Percentiles rank a stretch among this genome's conserved stretches.
phyloP scores from a whole-genome alignment of 2,113 vertebrate species.

The Elachura formosa region DNA sequence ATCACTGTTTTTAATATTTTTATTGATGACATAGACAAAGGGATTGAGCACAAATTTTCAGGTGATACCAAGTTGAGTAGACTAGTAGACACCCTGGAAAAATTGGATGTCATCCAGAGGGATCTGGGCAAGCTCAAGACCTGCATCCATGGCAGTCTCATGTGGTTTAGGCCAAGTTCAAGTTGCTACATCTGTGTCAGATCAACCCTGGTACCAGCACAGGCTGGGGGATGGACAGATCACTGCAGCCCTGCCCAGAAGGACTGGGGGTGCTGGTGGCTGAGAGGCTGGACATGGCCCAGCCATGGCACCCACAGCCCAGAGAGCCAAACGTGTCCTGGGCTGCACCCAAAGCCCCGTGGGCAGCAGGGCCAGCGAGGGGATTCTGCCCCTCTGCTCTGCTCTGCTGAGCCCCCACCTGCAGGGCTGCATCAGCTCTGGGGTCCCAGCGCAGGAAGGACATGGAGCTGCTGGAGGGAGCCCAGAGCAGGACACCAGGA shows the following conservation, averaged over 20 bases:
- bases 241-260: neutral
- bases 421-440: neutral
- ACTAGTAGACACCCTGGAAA: neutral
- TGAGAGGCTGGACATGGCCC: neutral
- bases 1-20: neutral
- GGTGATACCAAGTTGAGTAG: neutral
- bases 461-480: neutral
- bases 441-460: neutral
- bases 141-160: neutral
- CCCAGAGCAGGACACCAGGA: neutral
- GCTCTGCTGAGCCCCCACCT: neutral
- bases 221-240: neutral
- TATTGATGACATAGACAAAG: neutral
- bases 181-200: accelerated
- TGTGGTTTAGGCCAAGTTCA: accelerated
- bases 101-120: neutral
- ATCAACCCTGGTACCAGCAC: accelerated
- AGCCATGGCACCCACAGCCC: neutral
- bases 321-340: neutral
- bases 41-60: neutral
- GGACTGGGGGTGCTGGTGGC: neutral
- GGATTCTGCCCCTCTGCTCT: neutral
- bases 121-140: neutral
- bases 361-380: neutral
- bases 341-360: neutral